These are phyloP conservation scores for Seriola quinqueradiata DNA, from an alignment of 2,113 vertebrate genomes.

Conservation along the genomic window DNA sequence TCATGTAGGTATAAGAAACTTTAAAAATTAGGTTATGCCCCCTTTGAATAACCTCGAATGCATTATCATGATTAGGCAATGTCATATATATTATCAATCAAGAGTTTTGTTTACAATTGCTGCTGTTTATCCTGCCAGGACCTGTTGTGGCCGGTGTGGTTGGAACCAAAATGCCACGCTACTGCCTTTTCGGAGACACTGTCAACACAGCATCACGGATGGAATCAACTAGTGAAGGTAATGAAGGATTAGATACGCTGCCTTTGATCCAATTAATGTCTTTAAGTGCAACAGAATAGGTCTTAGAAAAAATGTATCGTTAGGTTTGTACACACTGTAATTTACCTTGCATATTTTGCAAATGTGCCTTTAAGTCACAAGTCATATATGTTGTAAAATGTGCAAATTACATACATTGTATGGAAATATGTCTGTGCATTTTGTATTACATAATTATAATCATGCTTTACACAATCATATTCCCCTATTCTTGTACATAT, in stretches of 20 bases:
- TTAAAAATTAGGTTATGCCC: neutral
- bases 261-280: neutral
- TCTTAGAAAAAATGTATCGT: neutral
- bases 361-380: neutral
- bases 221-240: conserved; percentile 89
- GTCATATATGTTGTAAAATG: neutral
- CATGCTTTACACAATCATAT: neutral
- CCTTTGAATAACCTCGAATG: neutral
- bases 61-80: neutral
- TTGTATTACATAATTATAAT: neutral
- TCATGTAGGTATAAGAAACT: neutral
- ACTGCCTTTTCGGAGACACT: conserved; percentile 87
- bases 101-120: neutral
- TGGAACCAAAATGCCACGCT: conserved; percentile 88
- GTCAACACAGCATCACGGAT: conserved; percentile 87
- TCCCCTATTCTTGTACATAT: neutral
- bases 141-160: conserved; percentile 87
- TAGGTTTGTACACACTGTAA: too few species aligned
- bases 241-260: neutral
- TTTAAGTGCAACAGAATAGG: neutral
- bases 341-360: too few species aligned
- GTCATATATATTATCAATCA: neutral
- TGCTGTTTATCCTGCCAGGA: conserved; percentile 68
- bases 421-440: neutral
- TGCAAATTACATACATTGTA: neutral